Percentiles rank a stretch among this genome's conserved stretches.
Evolutionary conservation across 2,888 invertebrate genomes (phyloP).

Genomic region (Autographa pulchrina): DNA sequence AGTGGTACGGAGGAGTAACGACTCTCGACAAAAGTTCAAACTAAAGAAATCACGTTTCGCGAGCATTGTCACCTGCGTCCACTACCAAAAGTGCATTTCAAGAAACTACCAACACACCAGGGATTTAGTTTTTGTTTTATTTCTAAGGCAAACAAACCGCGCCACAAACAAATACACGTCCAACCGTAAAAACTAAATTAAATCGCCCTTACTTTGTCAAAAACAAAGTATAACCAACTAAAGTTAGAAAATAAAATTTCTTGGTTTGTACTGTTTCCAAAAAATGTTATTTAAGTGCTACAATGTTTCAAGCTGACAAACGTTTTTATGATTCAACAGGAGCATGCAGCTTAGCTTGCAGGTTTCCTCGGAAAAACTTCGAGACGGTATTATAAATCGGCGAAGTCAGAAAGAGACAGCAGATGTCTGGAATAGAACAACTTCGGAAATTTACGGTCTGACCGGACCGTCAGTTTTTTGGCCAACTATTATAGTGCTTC

Average conservation of each 20-base stretch:
- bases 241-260: constrained; percentile 31
- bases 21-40: constrained; percentile 60
- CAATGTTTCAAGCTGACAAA: constrained; percentile 53
- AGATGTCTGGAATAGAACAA: constrained; percentile 71
- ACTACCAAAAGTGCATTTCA: constrained; percentile 65
- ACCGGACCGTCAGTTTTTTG: constrained; percentile 70
- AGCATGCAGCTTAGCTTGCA: constrained; percentile 50
- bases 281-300: constrained; percentile 48
- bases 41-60: constrained; percentile 65
- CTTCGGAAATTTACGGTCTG: constrained; percentile 70
- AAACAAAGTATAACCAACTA: constrained; percentile 25
- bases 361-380: constrained; percentile 55
- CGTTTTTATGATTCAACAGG: constrained; percentile 53
- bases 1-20: constrained; percentile 59
- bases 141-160: constrained; percentile 38
- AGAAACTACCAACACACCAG: constrained; percentile 55
- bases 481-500: constrained; percentile 62
- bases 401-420: constrained; percentile 64
- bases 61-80: constrained; percentile 74
- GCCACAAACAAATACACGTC: constrained; percentile 55
- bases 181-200: constrained; percentile 47
- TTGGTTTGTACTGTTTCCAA: constrained; percentile 46
- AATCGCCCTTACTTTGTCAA: constrained; percentile 45
- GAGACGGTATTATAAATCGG: constrained; percentile 62
- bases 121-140: constrained; percentile 46